Base-by-base conservation (phyloP, 2,113 vertebrate species). In the Felis chaus region DNA sequence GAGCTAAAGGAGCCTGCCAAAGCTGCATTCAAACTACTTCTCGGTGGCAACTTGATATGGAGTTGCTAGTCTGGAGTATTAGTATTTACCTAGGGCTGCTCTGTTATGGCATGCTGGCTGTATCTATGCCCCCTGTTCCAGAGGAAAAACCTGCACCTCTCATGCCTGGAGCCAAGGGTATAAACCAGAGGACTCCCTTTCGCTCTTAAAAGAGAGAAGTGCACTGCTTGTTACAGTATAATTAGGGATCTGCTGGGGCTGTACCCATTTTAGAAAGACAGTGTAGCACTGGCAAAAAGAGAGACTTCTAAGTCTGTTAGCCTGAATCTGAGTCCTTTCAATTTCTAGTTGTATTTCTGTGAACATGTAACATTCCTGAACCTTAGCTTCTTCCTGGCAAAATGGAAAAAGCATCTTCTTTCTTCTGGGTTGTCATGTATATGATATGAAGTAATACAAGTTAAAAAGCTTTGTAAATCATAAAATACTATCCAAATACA, bases 121-220 rank as follows among this genome's bases (percentile, higher is more conserved):
- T 9, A 11, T 48, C 76, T 83, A 8, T 25, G n/a, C 12, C 14
- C 50, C 33, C 39, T 11, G 6, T 3, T 15, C 18, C 16, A 13
- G 16, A 0, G 27, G 5, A 91, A 16, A 41, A 63, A 29, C 18
- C 21, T 16, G 4, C 3, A 29, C 12, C 7, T 2, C 25, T 93
- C 14, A 12, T 19, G 3, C 27, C 1, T 5, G 3, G 48, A 18
- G 15, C 65, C 18, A n/a, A 36, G 10, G 10, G 7, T 39, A 0
- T 18, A 39, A 16, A 19, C 50, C 45, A n/a, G n/a, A 78, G 13
- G 33, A 1, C 14, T 10, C 39, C 14, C 19, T 45, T 18, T 81
- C 33, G 3, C 10, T 86, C 18, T 39, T 23, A 2, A 55, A 23
- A 39, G 29, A 1, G 48, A 92, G 29, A 73, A 50, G 16, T 25